Base-by-base conservation (phyloP, 2,113 vertebrate genomes). In the Gasterosteus nipponicus region DNA sequence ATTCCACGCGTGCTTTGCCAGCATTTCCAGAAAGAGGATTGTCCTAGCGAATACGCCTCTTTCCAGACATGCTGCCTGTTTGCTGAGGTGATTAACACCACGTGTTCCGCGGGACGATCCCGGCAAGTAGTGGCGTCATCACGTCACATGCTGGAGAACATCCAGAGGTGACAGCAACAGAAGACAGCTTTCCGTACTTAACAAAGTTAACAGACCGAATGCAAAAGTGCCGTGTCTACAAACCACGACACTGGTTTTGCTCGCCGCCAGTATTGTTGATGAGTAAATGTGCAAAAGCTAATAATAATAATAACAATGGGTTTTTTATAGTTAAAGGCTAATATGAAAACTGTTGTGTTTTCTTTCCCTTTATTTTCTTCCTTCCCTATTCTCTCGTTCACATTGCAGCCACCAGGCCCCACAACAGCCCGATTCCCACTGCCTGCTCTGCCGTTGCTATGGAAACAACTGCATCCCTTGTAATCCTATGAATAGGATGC, bases 401-500 rank as follows among this genome's bases (percentile, higher is more conserved):
- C 61, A 78, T 49, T 74, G 44, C 80, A 83, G 78, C 80, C 78
- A 83, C 63, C 73, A 47, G 70, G 67, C 80, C 74, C 69, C 75
- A 38, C 39, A 51, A 1, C 16, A 79, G 81, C 75, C 79, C 76
- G 19, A 26, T 77, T 78, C 73, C 87, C 69, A 39, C 69, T 83
- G 83, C 71, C 89, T 86, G 68, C 61, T 58, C 81, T 83, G 76
- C 78, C 15, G 93, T 93, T 94, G 87, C 93, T 82, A 94, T 93
- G 90, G 93, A 82, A 93, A 94, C 93, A 86, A 77, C 88, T 89
- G 82, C 86, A 88, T 80, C 84, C 75, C 80, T 84, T 66, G 84
- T 90, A 94, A 95, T 94, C 94, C 95, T 86, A 78, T 92, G 92
- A 94, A 93, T 90, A 91, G 91, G 91, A 92, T 77, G 88, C 87